Evolutionary conservation across 2,113 vertebrate genomes (phyloP).

Genomic region (Pseudolaguvia tuberculata): DNA sequence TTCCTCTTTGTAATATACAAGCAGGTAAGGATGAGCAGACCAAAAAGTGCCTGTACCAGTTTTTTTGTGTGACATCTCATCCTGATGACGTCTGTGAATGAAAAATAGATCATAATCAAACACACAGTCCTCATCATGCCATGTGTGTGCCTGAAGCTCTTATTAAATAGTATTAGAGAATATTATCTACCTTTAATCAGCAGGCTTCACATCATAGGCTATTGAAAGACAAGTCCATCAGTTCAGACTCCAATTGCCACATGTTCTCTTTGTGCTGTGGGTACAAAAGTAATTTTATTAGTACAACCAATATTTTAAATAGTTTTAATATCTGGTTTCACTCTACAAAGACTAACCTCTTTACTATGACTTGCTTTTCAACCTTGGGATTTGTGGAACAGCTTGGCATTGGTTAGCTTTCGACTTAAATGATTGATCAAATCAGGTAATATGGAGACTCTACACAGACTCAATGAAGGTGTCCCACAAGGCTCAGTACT

Average conservation of each 20-base stretch:
- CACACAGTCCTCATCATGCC: neutral
- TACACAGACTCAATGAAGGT: too few species aligned
- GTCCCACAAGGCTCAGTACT: too few species aligned
- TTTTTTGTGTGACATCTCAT: constrained; percentile 40
- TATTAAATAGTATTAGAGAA: neutral
- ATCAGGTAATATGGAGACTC: too few species aligned
- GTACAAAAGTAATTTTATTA: neutral
- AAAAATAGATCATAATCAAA: neutral
- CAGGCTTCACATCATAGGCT: neutral
- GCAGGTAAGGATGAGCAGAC: constrained; percentile 19
- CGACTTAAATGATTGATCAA: too few species aligned
- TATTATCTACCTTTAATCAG: neutral
- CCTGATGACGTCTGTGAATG: neutral
- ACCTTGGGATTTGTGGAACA: too few species aligned
- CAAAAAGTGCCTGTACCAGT: neutral
- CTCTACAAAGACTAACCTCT: too few species aligned
- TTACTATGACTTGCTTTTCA: too few species aligned
- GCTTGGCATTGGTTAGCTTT: too few species aligned
- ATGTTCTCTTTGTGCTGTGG: neutral
- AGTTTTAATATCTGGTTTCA: too few species aligned
- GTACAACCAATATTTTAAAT: too few species aligned
- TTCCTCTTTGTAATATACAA: constrained; percentile 18
- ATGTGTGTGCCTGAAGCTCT: neutral
- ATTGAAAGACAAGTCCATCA: neutral
- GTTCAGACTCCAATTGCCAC: neutral